Evolutionary conservation across 2,113 vertebrate genomes (phyloP), one percentile per base, ranked within the genome.

Genomic region (Lepidothrix coronata): DNA sequence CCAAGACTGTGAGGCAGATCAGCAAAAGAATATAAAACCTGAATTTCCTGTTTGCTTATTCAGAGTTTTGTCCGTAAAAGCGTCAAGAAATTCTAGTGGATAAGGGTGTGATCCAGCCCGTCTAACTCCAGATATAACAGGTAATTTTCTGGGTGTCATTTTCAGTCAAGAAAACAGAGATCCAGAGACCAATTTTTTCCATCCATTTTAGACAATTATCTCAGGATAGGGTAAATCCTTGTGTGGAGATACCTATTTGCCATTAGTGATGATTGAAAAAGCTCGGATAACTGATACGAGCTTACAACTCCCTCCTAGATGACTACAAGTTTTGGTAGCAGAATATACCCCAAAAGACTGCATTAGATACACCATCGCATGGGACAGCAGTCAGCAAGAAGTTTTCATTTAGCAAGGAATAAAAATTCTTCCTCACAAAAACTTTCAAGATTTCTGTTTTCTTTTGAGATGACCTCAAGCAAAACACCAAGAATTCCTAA

Each of bases 71-170:
- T 41, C 27, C n/a, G 10, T 14, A 39, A 76, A 89, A 91, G 31
- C 4, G 39, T 2, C 57, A 51, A 25, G 2, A 0, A 0, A 28
- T 82, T 72, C 14, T 28, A 49, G 51, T 10, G 19, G 6, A 9
- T 63, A 57, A 85, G 3, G 12, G 1, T 30, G 24, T 75, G 30
- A 33, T 41, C 12, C 44, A 46, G 25, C 27, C 7, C 63, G 46
- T 3, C 18, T 35, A 55, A 68, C 5, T 68, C 71, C 31, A 70
- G 14, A 20, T 54, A 44, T 13, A 16, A 51, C 23, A 61, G 9
- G 2, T 68, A 46, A 25, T 75, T 48, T 11, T 35, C 23, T 44
- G 37, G 9, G 7, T 28, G 14, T 30, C 14, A 33, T 62, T 49
- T 76, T 28, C 37, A 72, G 33, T 30, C 48, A 65, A 68, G 23